Percentiles rank a stretch among this genome's conserved stretches.
Conservation (phyloP, 2,113 vertebrate species). For the Cavia aperea region DNA sequence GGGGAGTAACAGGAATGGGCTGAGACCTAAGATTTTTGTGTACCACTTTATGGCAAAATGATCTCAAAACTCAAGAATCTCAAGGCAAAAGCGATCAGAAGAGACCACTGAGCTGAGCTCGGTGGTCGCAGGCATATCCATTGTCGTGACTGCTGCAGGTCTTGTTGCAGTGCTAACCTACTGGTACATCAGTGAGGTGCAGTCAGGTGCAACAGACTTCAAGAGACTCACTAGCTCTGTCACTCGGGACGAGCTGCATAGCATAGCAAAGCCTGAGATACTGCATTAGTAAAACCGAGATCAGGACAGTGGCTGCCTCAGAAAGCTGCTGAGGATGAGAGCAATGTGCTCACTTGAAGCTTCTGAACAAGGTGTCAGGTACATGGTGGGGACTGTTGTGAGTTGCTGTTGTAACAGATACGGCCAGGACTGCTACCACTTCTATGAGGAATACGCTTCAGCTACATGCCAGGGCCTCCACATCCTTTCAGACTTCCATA, state of each 20-base stretch:
- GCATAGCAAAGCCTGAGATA: background rate
- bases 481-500: background rate
- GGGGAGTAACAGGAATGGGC: background rate
- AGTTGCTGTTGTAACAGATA: background rate
- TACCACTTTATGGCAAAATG: background rate
- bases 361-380: background rate
- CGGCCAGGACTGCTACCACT: too few species aligned
- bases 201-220: background rate
- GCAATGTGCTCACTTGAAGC: background rate
- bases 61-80: background rate
- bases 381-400: background rate
- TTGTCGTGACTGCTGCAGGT: background rate
- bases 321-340: background rate
- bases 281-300: background rate
- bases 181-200: background rate
- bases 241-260: background rate
- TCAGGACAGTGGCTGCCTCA: background rate
- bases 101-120: background rate
- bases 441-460: background rate
- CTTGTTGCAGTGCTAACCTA: background rate
- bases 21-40: background rate
- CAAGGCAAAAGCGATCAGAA: background rate
- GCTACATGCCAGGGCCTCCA: background rate
- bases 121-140: background rate
- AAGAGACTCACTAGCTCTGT: background rate